Evolutionary conservation across 2,113 vertebrate genomes (phyloP), one percentile per base, ranked within the genome.

Genomic region (Eurypyga helias): DNA sequence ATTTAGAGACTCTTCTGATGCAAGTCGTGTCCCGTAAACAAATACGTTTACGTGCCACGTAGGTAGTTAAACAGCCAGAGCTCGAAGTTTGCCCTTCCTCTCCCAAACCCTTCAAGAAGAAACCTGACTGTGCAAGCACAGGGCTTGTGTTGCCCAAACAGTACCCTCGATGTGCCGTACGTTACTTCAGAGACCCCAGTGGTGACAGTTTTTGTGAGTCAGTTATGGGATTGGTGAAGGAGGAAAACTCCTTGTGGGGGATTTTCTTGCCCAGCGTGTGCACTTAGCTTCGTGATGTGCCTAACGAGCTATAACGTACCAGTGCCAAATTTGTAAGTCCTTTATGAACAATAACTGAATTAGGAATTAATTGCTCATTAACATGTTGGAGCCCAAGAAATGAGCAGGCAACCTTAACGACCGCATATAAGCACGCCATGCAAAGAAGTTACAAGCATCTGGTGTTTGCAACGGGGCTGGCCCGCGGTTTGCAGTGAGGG

Each of bases 361-460:
- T 29, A 38, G 66, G 33, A 57, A 31, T 28, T 54, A 48, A 54
- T 61, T 60, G 55, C 73, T 73, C 31, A 6, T 73, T 80, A 62
- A 20, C 19, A 13, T 48, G 29, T 51, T 75, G 86, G 61, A 89
- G 86, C 18, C 61, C 48, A 38, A 11, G 18, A 49, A 73, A 28
- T 11, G 29, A 65, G 5, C 29, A 21, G 58, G 18, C 72, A 72
- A 11, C 49, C 17, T 3, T 10, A n/a, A 25, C 8, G 64, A n/a
- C 26, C 15, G 31, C 7, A 1, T 2, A 7, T 16, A 60, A 51
- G 34, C 31, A 34, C 17, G 4, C 7, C 25, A 31, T 0, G 1
- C 18, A 17, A 20, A 51, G 54, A 36, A 12, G 17, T 33, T 45
- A 9, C 20, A 8, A 54, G 34, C 26, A 11, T 13, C 29, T 8